phyloP scores from a whole-genome alignment of 2,113 vertebrate species.

The Chunga burmeisteri region DNA sequence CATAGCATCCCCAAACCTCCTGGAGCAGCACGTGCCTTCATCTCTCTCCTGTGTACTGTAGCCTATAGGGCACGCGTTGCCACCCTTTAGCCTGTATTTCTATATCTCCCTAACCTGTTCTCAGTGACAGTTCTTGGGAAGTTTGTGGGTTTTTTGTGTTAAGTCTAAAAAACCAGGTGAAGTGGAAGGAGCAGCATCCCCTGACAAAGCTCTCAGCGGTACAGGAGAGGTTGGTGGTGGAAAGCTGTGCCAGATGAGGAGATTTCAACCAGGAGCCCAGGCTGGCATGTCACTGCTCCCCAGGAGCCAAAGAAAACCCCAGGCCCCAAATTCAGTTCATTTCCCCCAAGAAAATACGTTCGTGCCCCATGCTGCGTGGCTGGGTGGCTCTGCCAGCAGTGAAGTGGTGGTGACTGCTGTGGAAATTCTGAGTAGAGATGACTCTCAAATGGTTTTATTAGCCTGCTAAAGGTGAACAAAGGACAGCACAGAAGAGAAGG shows the following conservation, averaged over 20 bases:
- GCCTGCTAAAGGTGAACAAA: neutral
- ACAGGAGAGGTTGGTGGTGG: neutral
- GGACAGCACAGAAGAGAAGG: neutral
- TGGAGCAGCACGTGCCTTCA: neutral
- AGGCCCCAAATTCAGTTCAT: neutral
- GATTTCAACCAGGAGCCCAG: neutral
- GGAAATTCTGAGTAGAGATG: neutral
- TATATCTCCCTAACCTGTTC: neutral
- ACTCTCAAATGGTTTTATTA: neutral
- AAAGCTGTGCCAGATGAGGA: neutral
- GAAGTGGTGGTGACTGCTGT: neutral
- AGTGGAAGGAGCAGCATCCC: neutral
- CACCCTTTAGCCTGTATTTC: neutral
- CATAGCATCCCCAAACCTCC: neutral
- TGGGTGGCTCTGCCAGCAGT: neutral
- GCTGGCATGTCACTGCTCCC: neutral
- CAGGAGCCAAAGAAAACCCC: neutral
- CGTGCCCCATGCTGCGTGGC: accelerated
- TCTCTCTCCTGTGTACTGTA: neutral
- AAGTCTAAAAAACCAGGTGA: neutral
- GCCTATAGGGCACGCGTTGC: accelerated
- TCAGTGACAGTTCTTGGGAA: neutral
- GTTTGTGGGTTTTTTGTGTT: neutral
- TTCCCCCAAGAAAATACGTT: neutral
- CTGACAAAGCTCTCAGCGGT: neutral